Percentiles rank a stretch among this genome's conserved stretches.
Conservation (phyloP, 2,113 vertebrate species). For the Barnardius zonarius region DNA sequence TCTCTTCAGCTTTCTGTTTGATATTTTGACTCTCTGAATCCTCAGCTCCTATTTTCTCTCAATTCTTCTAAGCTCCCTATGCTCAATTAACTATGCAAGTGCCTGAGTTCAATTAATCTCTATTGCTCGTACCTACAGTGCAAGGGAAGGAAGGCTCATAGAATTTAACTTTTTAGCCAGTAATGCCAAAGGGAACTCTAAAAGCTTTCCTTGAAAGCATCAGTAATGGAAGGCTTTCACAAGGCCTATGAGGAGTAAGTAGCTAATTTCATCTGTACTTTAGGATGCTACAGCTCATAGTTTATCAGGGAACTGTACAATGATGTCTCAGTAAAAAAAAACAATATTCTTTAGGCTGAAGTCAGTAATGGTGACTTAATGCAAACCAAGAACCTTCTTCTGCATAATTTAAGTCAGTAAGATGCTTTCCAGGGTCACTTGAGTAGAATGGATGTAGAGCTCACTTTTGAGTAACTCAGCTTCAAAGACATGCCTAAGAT, state of each 20-base stretch:
- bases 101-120: not conserved
- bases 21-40: not conserved
- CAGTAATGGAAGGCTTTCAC: not conserved
- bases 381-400: not conserved
- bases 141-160: not conserved
- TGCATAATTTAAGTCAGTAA: not conserved
- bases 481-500: not conserved
- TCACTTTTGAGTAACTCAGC: not conserved
- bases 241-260: not conserved
- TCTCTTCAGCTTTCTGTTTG: not conserved
- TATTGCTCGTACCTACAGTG: rapidly evolving
- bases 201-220: not conserved
- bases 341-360: rapidly evolving
- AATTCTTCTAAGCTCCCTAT: not conserved
- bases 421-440: not conserved
- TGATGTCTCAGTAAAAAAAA: not conserved
- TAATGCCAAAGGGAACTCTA: not conserved
- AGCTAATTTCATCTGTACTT: not conserved
- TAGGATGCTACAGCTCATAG: not conserved
- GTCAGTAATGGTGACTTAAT: not conserved
- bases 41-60: not conserved
- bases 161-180: not conserved
- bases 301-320: not conserved
- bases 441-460: not conserved
- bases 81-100: rapidly evolving